These are phyloP conservation scores for Micoletzkya japonica DNA, from an alignment of 2,888 invertebrate genomes.

Conservation along the genomic window DNA sequence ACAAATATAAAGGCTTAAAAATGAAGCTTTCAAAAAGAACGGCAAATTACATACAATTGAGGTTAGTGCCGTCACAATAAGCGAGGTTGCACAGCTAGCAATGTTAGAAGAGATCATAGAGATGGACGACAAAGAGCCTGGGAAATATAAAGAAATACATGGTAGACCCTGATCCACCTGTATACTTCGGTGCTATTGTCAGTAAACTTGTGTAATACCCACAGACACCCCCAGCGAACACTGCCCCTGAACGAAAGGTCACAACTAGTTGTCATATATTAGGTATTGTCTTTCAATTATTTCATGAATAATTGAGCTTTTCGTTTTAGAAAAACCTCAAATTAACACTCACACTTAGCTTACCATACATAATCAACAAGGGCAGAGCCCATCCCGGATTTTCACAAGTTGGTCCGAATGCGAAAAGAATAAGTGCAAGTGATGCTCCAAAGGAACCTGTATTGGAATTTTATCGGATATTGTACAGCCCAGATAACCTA, in stretches of 20 bases:
- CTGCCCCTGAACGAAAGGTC: not conserved
- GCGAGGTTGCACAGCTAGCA: not conserved
- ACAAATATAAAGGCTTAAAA: no score
- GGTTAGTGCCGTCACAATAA: not conserved
- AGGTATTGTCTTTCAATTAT: not conserved
- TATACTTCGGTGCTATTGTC: not conserved
- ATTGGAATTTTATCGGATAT: no score
- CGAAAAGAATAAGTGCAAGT: not conserved
- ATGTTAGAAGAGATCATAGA: not conserved
- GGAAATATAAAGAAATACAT: not conserved
- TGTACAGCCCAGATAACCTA: no score
- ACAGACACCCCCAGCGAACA: not conserved
- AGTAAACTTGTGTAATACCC: not conserved
- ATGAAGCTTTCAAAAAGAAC: not conserved
- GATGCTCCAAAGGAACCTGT: slow-evolving; percentile 27
- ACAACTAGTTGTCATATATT: no score
- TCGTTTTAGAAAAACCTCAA: no score
- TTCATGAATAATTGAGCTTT: no score
- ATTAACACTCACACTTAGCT: no score
- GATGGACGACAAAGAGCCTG: not conserved
- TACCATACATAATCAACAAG: slow-evolving; percentile 20
- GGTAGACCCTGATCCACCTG: not conserved
- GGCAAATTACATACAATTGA: not conserved
- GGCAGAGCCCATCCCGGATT: slow-evolving; percentile 2
- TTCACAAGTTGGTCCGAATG: slow-evolving; percentile 1